phyloP scores from a whole-genome alignment of 2,113 vertebrate genomes.

The Panurus biarmicus region DNA sequence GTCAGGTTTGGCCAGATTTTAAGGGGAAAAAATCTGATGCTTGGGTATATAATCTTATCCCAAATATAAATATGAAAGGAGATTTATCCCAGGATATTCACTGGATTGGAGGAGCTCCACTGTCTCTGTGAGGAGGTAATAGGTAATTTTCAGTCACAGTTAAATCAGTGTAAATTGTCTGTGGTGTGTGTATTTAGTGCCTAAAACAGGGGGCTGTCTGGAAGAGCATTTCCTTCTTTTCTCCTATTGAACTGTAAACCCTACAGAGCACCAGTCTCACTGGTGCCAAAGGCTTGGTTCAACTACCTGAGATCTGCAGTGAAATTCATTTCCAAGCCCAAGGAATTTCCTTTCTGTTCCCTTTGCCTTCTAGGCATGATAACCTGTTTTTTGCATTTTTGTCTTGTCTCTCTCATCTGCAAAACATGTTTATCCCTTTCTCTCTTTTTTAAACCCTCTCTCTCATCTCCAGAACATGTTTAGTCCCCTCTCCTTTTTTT shows the following conservation, averaged over 20 bases:
- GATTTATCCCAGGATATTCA: not conserved
- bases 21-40: not conserved
- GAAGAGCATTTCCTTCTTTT: not conserved
- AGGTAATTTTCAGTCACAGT: not conserved
- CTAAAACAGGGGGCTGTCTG: not conserved
- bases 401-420: not conserved
- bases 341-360: not conserved
- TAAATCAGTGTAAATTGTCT: not conserved
- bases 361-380: not conserved
- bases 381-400: not conserved
- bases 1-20: not conserved
- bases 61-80: not conserved
- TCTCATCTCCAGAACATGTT: not conserved
- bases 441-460: not conserved
- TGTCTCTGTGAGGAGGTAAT: not conserved
- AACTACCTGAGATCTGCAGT: not conserved
- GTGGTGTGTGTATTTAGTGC: not conserved
- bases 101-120: not conserved
- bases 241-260: not conserved
- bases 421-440: not conserved
- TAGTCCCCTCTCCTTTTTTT: not conserved
- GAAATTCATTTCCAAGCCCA: not conserved
- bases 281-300: not conserved
- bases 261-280: not conserved
- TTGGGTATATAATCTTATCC: not conserved